Base-by-base conservation (phyloP, 2,797 vertebrate species). In the Triplophysa yarkandensis region DNA sequence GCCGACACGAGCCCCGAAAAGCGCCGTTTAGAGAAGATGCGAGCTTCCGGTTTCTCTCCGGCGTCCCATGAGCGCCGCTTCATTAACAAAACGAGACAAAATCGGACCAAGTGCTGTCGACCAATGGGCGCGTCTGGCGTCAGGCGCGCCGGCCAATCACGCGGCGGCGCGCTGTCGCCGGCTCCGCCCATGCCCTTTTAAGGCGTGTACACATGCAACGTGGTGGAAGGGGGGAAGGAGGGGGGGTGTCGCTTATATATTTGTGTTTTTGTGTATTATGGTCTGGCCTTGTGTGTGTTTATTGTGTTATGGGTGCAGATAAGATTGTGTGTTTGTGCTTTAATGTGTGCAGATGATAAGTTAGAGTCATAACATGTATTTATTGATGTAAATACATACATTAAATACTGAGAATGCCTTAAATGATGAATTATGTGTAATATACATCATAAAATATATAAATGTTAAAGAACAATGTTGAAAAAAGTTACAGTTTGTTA, bases 41-140 rank as follows among this genome's bases (percentile, higher is more conserved):
- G 19, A 8, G 25, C 46, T 32, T 54, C 77, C 77, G 44, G 60
- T 58, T 48, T 68, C 73, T 73, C 77, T 81, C 83, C 88, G 79
- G 71, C 66, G 61, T 74, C 62, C 83, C 85, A 67, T 74, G 50
- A 65, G 72, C 36, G 11, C 11, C 25, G 17, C 68, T 76, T 84
- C 84, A 81, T 86, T 83, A 91, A 91, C 85, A 83, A 88, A 91
- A 92, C 92, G 85, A 90, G 78, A 77, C 60, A 70, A 83, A 87
- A 93, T 93, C 91, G 89, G 87, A 92, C 91, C 88, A 92, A 92
- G 85, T 52, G 28, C 44, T 44, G 9, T 0, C 0, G 54, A 55
- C 92, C 92, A 93, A 93, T 92, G 77, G 85, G 74, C 83, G 66
- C 10, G 34, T 39, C 88, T 90, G 90, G 88, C 90, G 87, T 92